These are phyloP conservation scores for Mallotus villosus DNA, from an alignment of 2,797 vertebrate genomes.

Conservation along the genomic window DNA sequence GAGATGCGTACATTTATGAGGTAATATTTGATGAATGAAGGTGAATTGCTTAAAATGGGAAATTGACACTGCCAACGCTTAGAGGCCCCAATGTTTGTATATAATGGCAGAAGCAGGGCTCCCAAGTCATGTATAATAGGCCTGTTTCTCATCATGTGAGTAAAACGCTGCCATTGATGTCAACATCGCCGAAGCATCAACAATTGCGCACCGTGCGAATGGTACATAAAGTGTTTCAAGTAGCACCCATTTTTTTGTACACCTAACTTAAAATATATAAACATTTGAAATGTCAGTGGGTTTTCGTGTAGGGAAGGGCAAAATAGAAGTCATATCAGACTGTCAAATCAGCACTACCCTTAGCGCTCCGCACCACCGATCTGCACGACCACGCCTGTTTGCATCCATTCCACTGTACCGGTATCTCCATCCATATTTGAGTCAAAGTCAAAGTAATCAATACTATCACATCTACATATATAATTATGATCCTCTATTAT, in stretches of 20 bases:
- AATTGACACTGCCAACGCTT: too few species aligned
- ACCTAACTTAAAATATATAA: too few species aligned
- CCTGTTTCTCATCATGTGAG: too few species aligned
- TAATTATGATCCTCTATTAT: conserved; percentile 12
- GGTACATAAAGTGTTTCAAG: not conserved
- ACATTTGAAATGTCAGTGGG: not conserved
- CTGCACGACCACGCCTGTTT: conserved; percentile 56
- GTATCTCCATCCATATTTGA: conserved; percentile 26
- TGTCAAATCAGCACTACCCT: not conserved
- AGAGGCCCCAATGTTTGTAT: not conserved
- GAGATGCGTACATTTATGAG: too few species aligned
- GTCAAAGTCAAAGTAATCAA: not conserved
- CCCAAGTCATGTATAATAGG: too few species aligned
- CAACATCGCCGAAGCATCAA: not conserved
- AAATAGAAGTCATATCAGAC: not conserved
- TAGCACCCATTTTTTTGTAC: not conserved
- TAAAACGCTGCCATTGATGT: not conserved
- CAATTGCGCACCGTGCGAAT: not conserved
- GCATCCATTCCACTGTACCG: conserved; percentile 48
- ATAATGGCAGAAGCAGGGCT: too few species aligned
- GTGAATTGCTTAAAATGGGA: too few species aligned
- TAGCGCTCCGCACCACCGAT: not conserved
- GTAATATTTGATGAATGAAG: too few species aligned
- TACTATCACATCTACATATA: conserved; percentile 1
- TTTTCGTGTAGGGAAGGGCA: not conserved